phyloP scores from a whole-genome alignment of 1,140 invertebrate species.

The Chironomus striatipennis region DNA sequence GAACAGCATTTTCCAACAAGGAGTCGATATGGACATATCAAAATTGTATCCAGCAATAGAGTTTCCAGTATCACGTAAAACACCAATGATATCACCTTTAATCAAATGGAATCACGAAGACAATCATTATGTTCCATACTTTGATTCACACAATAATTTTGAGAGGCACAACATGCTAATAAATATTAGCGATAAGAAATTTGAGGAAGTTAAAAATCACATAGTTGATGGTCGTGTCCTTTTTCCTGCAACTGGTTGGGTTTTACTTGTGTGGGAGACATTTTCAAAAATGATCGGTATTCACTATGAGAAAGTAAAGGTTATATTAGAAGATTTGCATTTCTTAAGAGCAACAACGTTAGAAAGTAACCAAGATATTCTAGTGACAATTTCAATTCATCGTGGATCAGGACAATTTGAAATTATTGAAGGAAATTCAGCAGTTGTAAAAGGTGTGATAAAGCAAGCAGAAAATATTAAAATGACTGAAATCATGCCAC shows the following conservation, averaged over 20 bases:
- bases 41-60: constrained; percentile 55
- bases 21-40: constrained; percentile 42
- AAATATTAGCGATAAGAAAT: constrained; percentile 56
- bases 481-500: constrained; percentile 38
- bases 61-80: constrained; percentile 72
- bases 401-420: constrained; percentile 76
- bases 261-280: constrained; percentile 80
- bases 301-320: constrained; percentile 59
- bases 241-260: constrained; percentile 82
- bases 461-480: constrained; percentile 43
- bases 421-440: constrained; percentile 65
- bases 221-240: constrained; percentile 75
- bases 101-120: constrained; percentile 87
- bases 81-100: constrained; percentile 65
- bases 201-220: constrained; percentile 73
- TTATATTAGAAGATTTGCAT: constrained; percentile 79
- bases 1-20: constrained; percentile 41
- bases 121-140: constrained; percentile 49
- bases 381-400: constrained; percentile 73
- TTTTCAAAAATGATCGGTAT: constrained; percentile 68
- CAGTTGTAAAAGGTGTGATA: constrained; percentile 69
- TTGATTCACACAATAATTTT: constrained; percentile 37
- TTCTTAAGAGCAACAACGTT: constrained; percentile 78
- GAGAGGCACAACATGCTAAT: constrained; percentile 50
- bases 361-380: constrained; percentile 54